A percentile compares a stretch with the other conserved stretches of the same genome.
These are phyloP conservation scores for Campoletis sonorensis DNA, from an alignment of 1,140 invertebrate genomes.

Conservation along the genomic window DNA sequence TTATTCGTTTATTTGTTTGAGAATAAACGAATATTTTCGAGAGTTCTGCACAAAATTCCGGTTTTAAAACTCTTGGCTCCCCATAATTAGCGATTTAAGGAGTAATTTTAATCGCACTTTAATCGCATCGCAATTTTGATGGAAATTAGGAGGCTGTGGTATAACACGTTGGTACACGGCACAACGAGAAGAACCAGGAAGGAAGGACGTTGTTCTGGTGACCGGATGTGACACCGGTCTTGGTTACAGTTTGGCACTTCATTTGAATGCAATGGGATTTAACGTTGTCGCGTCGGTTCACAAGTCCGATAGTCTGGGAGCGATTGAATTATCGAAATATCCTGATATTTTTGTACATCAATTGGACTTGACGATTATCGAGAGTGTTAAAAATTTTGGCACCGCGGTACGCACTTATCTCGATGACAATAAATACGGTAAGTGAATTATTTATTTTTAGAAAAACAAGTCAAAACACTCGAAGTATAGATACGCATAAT, in stretches of 20 bases:
- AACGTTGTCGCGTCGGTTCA: slow-evolving; percentile 85
- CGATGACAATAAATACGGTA: slow-evolving; percentile 75
- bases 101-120: too few species aligned
- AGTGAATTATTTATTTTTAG: slow-evolving; percentile 66
- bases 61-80: too few species aligned
- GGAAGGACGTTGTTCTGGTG: slow-evolving; percentile 77
- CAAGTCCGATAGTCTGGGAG: slow-evolving; percentile 74
- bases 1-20: too few species aligned
- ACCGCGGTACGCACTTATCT: slow-evolving; percentile 71
- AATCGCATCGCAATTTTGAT: not conserved
- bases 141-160: not conserved
- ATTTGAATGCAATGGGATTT: slow-evolving; percentile 79
- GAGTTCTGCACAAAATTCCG: too few species aligned
- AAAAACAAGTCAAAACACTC: too few species aligned
- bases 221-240: slow-evolving; percentile 91
- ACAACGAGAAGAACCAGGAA: slow-evolving; percentile 34
- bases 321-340: slow-evolving; percentile 71
- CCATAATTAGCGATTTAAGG: too few species aligned
- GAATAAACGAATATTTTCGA: too few species aligned
- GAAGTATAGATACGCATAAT: too few species aligned
- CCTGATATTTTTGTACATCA: slow-evolving; percentile 74
- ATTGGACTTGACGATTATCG: slow-evolving; percentile 82
- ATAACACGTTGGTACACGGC: not conserved
- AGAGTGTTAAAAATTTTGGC: slow-evolving; percentile 77
- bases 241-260: slow-evolving; percentile 84